Evolutionary conservation across 2,797 vertebrate species (phyloP), one percentile per base, ranked within the genome.

Genomic region (Allobates femoralis): DNA sequence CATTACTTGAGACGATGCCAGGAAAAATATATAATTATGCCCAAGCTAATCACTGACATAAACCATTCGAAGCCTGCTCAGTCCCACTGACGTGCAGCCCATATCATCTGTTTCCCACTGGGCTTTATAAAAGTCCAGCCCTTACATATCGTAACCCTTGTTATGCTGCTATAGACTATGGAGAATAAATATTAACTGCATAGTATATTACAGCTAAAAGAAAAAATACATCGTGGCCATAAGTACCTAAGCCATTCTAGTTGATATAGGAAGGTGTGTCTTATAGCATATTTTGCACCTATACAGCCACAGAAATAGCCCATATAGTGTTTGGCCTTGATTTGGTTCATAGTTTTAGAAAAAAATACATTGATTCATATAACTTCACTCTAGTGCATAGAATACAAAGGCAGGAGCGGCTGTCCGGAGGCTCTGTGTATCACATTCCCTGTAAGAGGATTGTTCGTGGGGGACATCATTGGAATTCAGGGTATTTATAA

Each of bases 21-120:
- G 85, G 78, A 67, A 75, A 88, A 88, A 88, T 81, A 88, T 81
- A 88, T 84, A 85, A 88, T 84, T 88, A 81, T 85, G 58, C 78
- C 83, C 87, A 75, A 76, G 73, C 83, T 85, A 81, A 88, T 88
- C 78, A 88, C 58, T 77, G 83, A 88, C 78, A 88, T 88, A 88
- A 88, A 88, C 87, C 87, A 81, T 85, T 77, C 86, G 28, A 32
- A 51, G 41, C 60, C 32, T 32, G 60, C 83, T 85, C 83, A 58
- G 14, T 76, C 83, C 60, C 71, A 81, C 46, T 88, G 83, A 88
- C 78, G 83, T 76, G 85, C 69, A 80, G 41, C 58, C n/a, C 67
- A 80, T 81, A 71, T 87, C 67, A 81, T 81, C 67, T 75, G 55
- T 28, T 85, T 37, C 78, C 87, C 78, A 51, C 69, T 85, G 87